These are phyloP conservation scores for Morone chrysops DNA, from an alignment of 2,113 vertebrate genomes.

Conservation along the genomic window DNA sequence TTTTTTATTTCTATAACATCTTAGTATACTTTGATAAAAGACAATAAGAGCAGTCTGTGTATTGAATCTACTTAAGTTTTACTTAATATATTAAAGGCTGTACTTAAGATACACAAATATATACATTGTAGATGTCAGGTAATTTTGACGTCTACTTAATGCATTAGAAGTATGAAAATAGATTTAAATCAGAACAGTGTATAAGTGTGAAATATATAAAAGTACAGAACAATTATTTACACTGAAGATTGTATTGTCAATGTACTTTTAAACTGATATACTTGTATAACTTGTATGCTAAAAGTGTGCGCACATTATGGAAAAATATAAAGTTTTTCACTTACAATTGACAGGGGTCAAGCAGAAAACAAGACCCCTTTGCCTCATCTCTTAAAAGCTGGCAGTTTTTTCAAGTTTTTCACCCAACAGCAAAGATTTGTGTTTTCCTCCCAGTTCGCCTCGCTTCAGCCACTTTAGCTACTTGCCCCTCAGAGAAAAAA, in stretches of 20 bases:
- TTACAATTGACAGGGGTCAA: background rate
- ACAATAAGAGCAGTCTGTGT: no score
- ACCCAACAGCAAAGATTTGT: slow-evolving; percentile 29
- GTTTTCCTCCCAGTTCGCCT: background rate
- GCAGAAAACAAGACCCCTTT: background rate
- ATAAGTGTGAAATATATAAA: no score
- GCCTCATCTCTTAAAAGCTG: background rate
- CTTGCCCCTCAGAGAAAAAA: slow-evolving; percentile 13
- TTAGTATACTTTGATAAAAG: background rate
- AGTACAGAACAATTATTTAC: no score
- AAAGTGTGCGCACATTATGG: background rate
- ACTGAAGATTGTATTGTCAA: background rate
- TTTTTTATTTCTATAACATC: no score
- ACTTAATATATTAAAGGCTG: no score
- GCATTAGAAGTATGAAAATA: no score
- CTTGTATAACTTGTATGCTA: background rate
- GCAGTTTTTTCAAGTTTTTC: slow-evolving; percentile 3
- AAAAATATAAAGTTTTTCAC: background rate
- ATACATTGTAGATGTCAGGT: no score
- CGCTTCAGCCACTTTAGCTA: slow-evolving; percentile 27
- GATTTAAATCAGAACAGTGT: no score
- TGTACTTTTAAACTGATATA: background rate
- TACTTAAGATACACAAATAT: no score
- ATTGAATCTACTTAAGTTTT: no score
- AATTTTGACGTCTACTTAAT: no score